These are phyloP conservation scores for Helleia helle DNA, from an alignment of 2,888 invertebrate genomes.

Conservation along the genomic window DNA sequence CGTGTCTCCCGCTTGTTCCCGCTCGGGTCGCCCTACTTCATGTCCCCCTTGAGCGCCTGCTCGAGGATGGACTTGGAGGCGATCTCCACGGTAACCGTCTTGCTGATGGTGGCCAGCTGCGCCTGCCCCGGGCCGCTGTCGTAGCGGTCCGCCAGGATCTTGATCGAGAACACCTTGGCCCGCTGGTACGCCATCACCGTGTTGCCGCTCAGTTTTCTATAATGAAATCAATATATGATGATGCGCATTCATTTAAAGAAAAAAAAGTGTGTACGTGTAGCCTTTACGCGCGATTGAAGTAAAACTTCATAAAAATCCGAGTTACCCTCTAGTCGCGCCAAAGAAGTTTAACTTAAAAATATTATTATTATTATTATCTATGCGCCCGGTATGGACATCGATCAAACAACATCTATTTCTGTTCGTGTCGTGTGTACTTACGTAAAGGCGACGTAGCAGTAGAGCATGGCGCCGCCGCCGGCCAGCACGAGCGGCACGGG, in stretches of 20 bases:
- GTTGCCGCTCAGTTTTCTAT: constrained; percentile 88
- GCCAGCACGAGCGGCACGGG: constrained; percentile 86
- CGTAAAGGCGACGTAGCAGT: constrained; percentile 90
- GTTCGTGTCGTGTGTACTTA: constrained; percentile 75
- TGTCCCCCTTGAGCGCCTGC: constrained; percentile 52
- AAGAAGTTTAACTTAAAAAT: too few relatives aligned
- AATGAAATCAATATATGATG: too few relatives aligned
- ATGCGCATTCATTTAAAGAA: too few relatives aligned
- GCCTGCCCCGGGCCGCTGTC: constrained; percentile 30
- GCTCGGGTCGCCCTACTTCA: constrained; percentile 24
- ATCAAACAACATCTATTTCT: too few relatives aligned
- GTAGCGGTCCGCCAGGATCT: constrained; percentile 71
- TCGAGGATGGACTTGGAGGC: constrained; percentile 56
- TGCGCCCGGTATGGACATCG: too few relatives aligned
- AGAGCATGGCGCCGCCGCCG: constrained; percentile 85
- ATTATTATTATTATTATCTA: too few relatives aligned
- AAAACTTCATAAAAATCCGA: too few relatives aligned
- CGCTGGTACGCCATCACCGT: constrained; percentile 93
- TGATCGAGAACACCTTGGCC: constrained; percentile 90
- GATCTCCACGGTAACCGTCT: constrained; percentile 64
- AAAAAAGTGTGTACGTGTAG: too few relatives aligned
- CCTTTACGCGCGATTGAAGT: too few relatives aligned
- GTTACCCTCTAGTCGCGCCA: too few relatives aligned
- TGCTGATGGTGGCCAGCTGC: constrained; percentile 61
- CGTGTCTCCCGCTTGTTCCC: too few relatives aligned